Evolutionary conservation across 2,888 invertebrate species (phyloP).

Genomic region (Harpalus rubripes): DNA sequence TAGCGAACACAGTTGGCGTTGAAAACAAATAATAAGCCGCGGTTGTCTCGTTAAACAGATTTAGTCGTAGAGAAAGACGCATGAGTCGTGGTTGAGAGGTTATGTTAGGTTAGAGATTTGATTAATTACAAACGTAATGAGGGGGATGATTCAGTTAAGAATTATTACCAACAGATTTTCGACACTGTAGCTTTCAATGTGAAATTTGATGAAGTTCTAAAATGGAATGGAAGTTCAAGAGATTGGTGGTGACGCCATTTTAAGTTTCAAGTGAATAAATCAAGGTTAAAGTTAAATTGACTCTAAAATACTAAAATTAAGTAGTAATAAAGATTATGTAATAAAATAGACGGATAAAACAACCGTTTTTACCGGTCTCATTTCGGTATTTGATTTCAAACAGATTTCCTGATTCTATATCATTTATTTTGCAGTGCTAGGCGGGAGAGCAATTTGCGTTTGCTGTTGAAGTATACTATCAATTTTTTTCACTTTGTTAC

Average conservation of each 20-base stretch:
- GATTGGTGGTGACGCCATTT: neutral
- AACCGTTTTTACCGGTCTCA: too few relatives aligned
- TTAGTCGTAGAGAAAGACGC: constrained; percentile 8
- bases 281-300: neutral
- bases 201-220: neutral
- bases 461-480: too few relatives aligned
- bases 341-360: too few relatives aligned
- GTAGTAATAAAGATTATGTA: neutral
- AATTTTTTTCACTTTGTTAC: too few relatives aligned
- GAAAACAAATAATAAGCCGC: constrained; percentile 25
- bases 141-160: neutral
- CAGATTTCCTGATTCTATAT: too few relatives aligned
- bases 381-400: too few relatives aligned
- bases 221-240: neutral
- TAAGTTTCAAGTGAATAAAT: neutral
- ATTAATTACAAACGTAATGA: neutral
- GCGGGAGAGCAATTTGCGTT: too few relatives aligned
- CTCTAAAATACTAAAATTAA: neutral
- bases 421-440: too few relatives aligned
- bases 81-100: neutral
- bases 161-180: neutral
- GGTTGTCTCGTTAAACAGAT: constrained; percentile 34
- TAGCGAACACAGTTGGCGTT: constrained; percentile 11
- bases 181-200: neutral
- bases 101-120: constrained; percentile 2